Percentiles rank a stretch among this genome's conserved stretches.
phyloP scores from a whole-genome alignment of 2,888 invertebrate species.

The Cenopis cana region DNA sequence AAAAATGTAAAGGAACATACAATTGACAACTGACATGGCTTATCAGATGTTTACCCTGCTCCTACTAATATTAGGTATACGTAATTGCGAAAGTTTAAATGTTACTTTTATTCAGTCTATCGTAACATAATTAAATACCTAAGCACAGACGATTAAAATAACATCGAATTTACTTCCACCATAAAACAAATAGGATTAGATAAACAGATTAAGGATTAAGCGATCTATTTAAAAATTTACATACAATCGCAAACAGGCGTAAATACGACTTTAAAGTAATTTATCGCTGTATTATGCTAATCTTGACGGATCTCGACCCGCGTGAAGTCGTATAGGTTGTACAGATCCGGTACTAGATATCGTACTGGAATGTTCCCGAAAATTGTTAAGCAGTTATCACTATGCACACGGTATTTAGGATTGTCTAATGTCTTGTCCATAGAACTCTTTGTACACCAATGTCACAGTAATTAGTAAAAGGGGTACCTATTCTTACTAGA shows the following conservation, averaged over 20 bases:
- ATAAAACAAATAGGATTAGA: background rate
- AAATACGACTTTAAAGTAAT: background rate
- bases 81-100: too few species aligned
- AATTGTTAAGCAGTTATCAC: background rate
- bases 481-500: too few species aligned
- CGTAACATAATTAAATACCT: background rate
- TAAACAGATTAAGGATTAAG: background rate
- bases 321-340: background rate
- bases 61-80: too few species aligned
- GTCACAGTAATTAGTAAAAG: too few species aligned
- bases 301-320: background rate
- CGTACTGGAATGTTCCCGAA: background rate
- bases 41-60: too few species aligned
- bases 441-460: too few species aligned
- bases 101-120: too few species aligned
- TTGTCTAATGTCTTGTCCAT: too few species aligned
- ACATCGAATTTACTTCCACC: background rate
- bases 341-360: background rate
- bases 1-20: too few species aligned
- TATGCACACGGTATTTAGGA: background rate
- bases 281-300: background rate
- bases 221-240: conserved; percentile 4
- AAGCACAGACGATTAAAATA: background rate
- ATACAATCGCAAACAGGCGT: conserved; percentile 1
- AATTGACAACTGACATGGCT: too few species aligned